These are phyloP conservation scores for Ennomos erosarius DNA, from an alignment of 2,888 invertebrate species.

Conservation along the genomic window DNA sequence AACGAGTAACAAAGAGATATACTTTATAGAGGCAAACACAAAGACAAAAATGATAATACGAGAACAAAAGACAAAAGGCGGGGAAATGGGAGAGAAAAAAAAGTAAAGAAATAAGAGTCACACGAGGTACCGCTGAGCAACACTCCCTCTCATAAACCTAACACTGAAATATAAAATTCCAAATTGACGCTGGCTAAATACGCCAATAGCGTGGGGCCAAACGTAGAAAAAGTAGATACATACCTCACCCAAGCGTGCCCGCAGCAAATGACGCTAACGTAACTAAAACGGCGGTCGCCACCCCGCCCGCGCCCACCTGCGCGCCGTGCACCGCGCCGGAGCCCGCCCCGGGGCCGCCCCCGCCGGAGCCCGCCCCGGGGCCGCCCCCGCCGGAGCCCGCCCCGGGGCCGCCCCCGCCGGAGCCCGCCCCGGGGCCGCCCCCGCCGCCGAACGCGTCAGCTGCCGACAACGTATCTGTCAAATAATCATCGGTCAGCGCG, in stretches of 20 bases:
- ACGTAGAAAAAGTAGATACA: conserved; percentile 56
- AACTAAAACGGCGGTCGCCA: conserved; percentile 87
- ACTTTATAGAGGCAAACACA: no score
- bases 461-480: conserved; percentile 74
- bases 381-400: conserved; percentile 85
- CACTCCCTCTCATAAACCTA: no score
- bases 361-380: conserved; percentile 59
- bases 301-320: conserved; percentile 84
- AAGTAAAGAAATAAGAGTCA: not conserved
- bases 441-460: conserved; percentile 71
- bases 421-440: conserved; percentile 47
- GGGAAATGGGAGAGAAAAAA: not conserved
- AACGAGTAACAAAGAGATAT: no score
- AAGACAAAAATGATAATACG: no score
- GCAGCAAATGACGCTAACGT: conserved; percentile 88
- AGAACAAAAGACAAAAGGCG: no score
- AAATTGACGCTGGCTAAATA: no score
- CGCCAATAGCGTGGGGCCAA: no score
- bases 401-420: conserved; percentile 60
- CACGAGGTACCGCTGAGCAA: no score
- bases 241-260: conserved; percentile 91
- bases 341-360: conserved; percentile 52
- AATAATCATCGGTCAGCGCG: conserved; percentile 57
- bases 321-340: conserved; percentile 62
- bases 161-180: no score